These are phyloP conservation scores for Dichetophora obliterata DNA, from an alignment of 2,888 invertebrate species.

Conservation along the genomic window DNA sequence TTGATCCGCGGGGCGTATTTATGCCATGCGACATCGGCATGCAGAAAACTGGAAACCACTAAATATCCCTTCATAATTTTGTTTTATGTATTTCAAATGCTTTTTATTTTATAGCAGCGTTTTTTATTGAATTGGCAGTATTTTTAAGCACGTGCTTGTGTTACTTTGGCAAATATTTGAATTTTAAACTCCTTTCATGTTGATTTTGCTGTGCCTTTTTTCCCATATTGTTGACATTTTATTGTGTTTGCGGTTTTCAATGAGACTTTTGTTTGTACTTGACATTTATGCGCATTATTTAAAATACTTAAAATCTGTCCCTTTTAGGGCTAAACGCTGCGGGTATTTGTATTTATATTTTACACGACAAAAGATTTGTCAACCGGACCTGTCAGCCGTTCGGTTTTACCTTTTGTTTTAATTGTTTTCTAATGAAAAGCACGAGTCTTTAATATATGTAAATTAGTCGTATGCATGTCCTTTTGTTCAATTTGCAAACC, in stretches of 20 bases:
- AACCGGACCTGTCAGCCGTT: background rate
- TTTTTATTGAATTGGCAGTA: background rate
- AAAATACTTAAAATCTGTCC: background rate
- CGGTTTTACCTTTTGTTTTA: background rate
- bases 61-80: background rate
- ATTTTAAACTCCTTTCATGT: background rate
- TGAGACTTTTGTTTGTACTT: background rate
- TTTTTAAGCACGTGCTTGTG: background rate
- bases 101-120: background rate
- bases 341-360: background rate
- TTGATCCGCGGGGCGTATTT: background rate
- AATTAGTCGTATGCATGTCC: constrained; percentile 7
- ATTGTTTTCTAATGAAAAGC: background rate
- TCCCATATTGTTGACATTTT: background rate
- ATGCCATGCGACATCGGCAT: no score
- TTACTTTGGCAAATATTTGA: background rate
- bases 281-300: background rate
- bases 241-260: background rate
- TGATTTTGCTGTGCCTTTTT: background rate
- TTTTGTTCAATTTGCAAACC: background rate
- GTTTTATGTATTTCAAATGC: background rate
- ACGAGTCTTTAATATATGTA: background rate
- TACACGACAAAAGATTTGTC: background rate
- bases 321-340: background rate
- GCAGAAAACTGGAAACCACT: background rate